Base-by-base conservation (phyloP, 2,797 vertebrate species). In the Arnoldichthys spilopterus region DNA sequence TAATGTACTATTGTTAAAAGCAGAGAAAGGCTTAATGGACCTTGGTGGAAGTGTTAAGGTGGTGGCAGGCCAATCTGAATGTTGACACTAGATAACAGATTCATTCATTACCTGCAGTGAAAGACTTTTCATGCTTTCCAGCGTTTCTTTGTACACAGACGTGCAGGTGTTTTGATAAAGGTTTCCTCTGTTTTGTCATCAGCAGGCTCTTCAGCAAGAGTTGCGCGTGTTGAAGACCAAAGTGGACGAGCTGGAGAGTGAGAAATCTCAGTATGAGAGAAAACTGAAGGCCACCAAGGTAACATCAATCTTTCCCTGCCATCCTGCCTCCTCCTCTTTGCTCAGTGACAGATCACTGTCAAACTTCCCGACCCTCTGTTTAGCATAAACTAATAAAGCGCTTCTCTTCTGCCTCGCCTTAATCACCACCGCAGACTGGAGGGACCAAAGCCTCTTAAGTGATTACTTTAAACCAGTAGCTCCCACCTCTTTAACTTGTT, bases 281-380 rank as follows among this genome's bases (percentile, higher is more conserved):
- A 96, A 96, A 82, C 90, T 99, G 74, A 94, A 97, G 88, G 95
- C 96, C 83, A 98, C 97, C 6, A 97, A 98, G 95, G 98, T 98
- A 95, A 90, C 85, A 28, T 20, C 58, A 26, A 18, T 45, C 49
- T 30, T 2, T 43, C 34, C 15, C 26, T 8, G 45, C 2, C 18
- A 20, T 34, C 11, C 16, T 13, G 7, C 53, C 15, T 7, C 24
- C 37, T 1, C 56, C 26, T 2, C 54, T 3, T 4, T 6, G 7
- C 20, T 13, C 4, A 15, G 18, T 71, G 49, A 56, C 51, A 53
- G n/a, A 56, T 71, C 51, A 24, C 30, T 34, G 69, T 4, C 69
- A 24, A 8, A 24, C n/a, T 24, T 54, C 4, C 49, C 22, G 68
- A 12, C 47, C 47, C 47, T 24, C 6, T 58, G 51, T 30, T 72